Conservation (phyloP, 2,113 vertebrate genomes). For the Anarrhichthys ocellatus region DNA sequence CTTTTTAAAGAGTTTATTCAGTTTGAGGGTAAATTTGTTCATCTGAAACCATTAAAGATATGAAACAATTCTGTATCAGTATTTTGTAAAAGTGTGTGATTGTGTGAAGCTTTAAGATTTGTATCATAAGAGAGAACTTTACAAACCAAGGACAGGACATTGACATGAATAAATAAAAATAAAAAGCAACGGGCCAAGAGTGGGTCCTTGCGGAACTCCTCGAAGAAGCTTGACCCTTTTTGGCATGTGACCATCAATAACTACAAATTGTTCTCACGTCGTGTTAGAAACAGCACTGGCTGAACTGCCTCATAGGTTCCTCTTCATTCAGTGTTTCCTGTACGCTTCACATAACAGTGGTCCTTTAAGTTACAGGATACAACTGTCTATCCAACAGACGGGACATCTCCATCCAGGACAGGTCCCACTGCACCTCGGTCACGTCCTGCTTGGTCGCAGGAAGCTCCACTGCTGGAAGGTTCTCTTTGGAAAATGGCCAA, state of each 20-base stretch:
- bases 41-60: neutral
- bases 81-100: neutral
- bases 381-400: conserved; percentile 66
- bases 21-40: neutral
- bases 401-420: conserved; percentile 84
- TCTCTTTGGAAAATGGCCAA: conserved; percentile 45
- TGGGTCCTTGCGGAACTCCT: neutral
- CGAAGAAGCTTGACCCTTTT: neutral
- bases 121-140: neutral
- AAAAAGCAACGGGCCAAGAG: neutral
- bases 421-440: conserved; percentile 83
- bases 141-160: neutral
- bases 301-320: neutral
- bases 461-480: conserved; percentile 40
- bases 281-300: neutral
- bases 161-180: neutral
- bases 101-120: neutral
- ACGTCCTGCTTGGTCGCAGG: conserved; percentile 80
- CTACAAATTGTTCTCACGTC: neutral
- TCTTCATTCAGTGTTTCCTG: neutral
- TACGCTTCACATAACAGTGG: neutral
- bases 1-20: neutral
- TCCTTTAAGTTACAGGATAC: conserved; percentile 34
- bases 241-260: neutral
- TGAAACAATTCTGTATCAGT: neutral